These are phyloP conservation scores for Steinernema feltiae DNA, from an alignment of 1,140 invertebrate species.

Conservation along the genomic window DNA sequence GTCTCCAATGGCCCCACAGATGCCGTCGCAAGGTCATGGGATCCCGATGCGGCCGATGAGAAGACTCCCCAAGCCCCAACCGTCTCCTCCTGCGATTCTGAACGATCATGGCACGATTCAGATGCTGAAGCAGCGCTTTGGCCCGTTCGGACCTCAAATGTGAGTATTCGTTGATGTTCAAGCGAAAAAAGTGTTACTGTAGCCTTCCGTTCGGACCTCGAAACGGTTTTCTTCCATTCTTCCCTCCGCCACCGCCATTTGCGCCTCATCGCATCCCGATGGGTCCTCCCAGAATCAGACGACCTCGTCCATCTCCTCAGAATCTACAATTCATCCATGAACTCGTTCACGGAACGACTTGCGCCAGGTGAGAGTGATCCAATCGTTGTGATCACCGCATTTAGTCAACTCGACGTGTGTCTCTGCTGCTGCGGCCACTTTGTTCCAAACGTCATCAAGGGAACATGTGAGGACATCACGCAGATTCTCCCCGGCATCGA, in stretches of 20 bases:
- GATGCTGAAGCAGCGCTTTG: not conserved
- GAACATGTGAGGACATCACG: constrained; percentile 27
- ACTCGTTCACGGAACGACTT: constrained; percentile 26
- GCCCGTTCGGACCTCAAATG: constrained; percentile 3
- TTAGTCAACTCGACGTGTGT: constrained; percentile 27
- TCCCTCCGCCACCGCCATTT: constrained; percentile 15
- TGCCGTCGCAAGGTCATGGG: not conserved
- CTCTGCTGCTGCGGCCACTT: constrained; percentile 35
- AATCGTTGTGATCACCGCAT: not conserved
- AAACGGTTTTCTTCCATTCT: constrained; percentile 6
- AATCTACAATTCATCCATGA: constrained; percentile 18
- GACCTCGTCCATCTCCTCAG: constrained; percentile 12
- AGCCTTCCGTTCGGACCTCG: constrained; percentile 16
- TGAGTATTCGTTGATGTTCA: not conserved
- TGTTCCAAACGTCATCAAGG: constrained; percentile 26
- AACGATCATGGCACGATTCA: not conserved
- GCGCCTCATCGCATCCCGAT: not conserved
- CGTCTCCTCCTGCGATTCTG: not conserved
- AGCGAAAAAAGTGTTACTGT: not conserved
- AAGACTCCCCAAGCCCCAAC: not conserved
- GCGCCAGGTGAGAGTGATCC: constrained; percentile 18
- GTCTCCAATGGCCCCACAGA: not conserved
- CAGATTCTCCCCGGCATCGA: constrained; percentile 29
- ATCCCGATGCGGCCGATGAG: not conserved
- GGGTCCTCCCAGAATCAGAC: not conserved